phyloP scores from a whole-genome alignment of 2,113 vertebrate genomes.

The Capra hircus region DNA sequence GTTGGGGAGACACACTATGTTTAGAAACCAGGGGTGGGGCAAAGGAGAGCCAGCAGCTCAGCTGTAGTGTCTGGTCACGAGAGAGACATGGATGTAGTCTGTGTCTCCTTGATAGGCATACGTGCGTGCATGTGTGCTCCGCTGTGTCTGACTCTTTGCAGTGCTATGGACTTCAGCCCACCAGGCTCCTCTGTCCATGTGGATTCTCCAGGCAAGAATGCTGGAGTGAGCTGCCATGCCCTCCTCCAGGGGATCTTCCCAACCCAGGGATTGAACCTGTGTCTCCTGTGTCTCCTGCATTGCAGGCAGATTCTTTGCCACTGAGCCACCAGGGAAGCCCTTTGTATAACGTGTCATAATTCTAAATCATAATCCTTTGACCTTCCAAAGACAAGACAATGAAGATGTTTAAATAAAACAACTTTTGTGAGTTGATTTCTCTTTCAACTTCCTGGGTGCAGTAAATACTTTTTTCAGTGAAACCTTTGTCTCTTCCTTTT shows the following conservation, averaged over 20 bases:
- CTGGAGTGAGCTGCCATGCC: background rate
- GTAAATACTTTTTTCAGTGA: background rate
- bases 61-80: background rate
- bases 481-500: background rate
- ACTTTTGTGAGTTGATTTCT: background rate
- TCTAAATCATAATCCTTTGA: background rate
- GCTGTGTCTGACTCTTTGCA: background rate
- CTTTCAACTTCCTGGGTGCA: background rate
- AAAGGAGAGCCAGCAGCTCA: background rate
- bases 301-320: background rate
- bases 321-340: background rate
- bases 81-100: background rate
- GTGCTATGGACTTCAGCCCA: background rate
- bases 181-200: background rate
- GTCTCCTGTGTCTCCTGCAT: background rate
- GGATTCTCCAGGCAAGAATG: background rate
- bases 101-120: background rate
- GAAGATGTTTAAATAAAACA: background rate
- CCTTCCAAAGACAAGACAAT: background rate
- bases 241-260: background rate
- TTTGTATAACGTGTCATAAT: background rate
- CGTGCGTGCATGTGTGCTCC: accelerated
- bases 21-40: too few species aligned
- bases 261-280: background rate
- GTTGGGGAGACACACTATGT: background rate